phyloP scores from a whole-genome alignment of 2,797 vertebrate genomes.

The Galaxias olidus region DNA sequence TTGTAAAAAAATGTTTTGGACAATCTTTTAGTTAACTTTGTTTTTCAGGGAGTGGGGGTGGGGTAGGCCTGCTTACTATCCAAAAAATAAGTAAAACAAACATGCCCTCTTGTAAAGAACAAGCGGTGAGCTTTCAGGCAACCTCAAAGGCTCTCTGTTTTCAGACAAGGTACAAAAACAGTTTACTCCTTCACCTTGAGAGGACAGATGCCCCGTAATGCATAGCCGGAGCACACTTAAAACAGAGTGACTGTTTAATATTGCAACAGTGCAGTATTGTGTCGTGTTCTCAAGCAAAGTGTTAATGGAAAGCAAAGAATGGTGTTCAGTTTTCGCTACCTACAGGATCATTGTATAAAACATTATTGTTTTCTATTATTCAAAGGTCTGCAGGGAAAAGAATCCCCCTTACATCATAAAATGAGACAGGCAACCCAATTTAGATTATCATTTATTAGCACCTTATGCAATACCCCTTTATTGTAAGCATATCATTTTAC shows the following conservation, averaged over 20 bases:
- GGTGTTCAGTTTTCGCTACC: constrained; percentile 22
- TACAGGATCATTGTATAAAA: constrained; percentile 25
- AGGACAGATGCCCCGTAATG: constrained; percentile 31
- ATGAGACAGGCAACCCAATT: constrained; percentile 4
- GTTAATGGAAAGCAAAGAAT: constrained; percentile 59
- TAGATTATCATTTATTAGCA: too few relatives aligned
- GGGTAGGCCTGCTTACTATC: not conserved
- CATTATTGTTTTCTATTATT: constrained; percentile 41
- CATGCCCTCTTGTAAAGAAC: too few relatives aligned
- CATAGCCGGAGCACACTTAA: constrained; percentile 47
- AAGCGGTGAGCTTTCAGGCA: not conserved
- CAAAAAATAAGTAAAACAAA: constrained; percentile 7
- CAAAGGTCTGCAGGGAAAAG: constrained; percentile 21
- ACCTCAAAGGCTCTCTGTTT: constrained; percentile 16
- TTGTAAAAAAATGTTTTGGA: too few relatives aligned
- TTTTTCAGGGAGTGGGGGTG: too few relatives aligned
- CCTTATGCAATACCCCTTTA: too few relatives aligned
- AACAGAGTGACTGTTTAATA: constrained; percentile 54
- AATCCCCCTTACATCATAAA: constrained; percentile 10
- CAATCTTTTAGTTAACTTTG: too few relatives aligned
- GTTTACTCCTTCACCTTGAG: constrained; percentile 48
- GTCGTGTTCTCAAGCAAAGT: constrained; percentile 29
- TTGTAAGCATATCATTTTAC: too few relatives aligned
- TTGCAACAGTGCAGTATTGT: constrained; percentile 41
- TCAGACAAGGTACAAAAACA: constrained; percentile 15